A percentile compares a stretch with the other conserved stretches of the same genome.
Evolutionary conservation across 2,888 invertebrate genomes (phyloP).

Genomic region (Caenorhabditis sinica): DNA sequence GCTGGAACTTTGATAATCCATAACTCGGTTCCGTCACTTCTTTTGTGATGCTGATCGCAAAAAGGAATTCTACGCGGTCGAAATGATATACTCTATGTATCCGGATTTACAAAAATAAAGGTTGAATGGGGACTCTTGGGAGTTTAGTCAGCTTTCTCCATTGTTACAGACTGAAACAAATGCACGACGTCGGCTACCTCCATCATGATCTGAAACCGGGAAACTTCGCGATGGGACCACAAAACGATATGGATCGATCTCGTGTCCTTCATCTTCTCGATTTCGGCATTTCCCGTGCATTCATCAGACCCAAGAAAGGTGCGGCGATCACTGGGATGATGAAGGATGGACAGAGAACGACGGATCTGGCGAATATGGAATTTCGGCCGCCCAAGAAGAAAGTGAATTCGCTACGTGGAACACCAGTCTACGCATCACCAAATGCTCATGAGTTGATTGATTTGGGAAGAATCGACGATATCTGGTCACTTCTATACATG

Average conservation of each 20-base stretch:
- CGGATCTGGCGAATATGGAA: constrained; percentile 2
- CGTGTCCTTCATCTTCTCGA: constrained; percentile 35
- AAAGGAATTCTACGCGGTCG: too few species aligned
- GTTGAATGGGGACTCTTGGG: too few species aligned
- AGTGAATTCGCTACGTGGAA: constrained; percentile 21
- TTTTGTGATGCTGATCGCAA: too few species aligned
- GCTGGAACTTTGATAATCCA: too few species aligned
- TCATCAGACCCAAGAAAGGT: neutral
- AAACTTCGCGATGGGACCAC: constrained; percentile 33
- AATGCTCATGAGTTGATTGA: constrained; percentile 22
- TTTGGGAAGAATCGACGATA: constrained; percentile 34
- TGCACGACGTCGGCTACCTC: constrained; percentile 43
- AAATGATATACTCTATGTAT: too few species aligned
- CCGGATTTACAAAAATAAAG: too few species aligned
- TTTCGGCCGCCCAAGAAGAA: neutral
- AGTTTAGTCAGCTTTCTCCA: too few species aligned
- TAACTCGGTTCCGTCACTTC: too few species aligned
- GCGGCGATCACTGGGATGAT: neutral
- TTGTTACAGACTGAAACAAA: constrained; percentile 39
- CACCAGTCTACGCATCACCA: constrained; percentile 35
- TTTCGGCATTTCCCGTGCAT: constrained; percentile 41
- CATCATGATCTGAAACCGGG: constrained; percentile 42
- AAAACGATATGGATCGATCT: neutral
- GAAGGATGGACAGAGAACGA: neutral
- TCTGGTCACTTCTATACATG: constrained; percentile 50